These are phyloP conservation scores for Phyllotreta cruciferae DNA, from an alignment of 2,888 invertebrate genomes.

Conservation along the genomic window DNA sequence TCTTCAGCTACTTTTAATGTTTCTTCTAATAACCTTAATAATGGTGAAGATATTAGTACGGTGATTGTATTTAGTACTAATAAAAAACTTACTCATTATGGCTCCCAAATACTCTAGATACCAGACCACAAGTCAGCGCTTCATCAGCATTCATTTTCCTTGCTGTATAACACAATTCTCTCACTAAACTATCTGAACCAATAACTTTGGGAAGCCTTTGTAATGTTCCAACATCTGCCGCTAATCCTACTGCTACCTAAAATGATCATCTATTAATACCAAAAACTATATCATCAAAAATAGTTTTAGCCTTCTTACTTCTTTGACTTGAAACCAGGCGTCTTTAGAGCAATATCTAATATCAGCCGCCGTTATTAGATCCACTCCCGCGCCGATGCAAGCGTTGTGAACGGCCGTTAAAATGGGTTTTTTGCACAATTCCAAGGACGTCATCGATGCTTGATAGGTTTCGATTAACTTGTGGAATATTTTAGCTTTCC, in stretches of 20 bases:
- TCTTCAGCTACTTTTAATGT: slow-evolving; percentile 76
- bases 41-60: slow-evolving; percentile 30
- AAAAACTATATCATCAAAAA: neutral
- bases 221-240: slow-evolving; percentile 94
- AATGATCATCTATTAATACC: neutral
- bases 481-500: slow-evolving; percentile 74
- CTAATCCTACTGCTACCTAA: slow-evolving; percentile 79
- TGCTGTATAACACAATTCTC: slow-evolving; percentile 89
- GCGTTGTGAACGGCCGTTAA: slow-evolving; percentile 85
- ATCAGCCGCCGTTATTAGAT: slow-evolving; percentile 88
- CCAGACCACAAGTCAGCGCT: slow-evolving; percentile 81
- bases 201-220: slow-evolving; percentile 92
- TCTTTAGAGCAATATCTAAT: slow-evolving; percentile 88
- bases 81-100: slow-evolving; percentile 66
- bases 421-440: slow-evolving; percentile 91
- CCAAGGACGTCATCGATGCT: slow-evolving; percentile 79
- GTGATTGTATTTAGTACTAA: neutral
- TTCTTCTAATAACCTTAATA: slow-evolving; percentile 73
- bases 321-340: slow-evolving; percentile 92
- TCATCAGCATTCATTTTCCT: slow-evolving; percentile 82
- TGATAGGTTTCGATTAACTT: slow-evolving; percentile 74
- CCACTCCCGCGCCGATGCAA: slow-evolving; percentile 92
- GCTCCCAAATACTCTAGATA: slow-evolving; percentile 77
- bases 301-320: slow-evolving; percentile 60
- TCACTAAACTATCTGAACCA: slow-evolving; percentile 83